These are phyloP conservation scores for Ataeniobius toweri DNA, from an alignment of 2,797 vertebrate genomes.

Conservation along the genomic window DNA sequence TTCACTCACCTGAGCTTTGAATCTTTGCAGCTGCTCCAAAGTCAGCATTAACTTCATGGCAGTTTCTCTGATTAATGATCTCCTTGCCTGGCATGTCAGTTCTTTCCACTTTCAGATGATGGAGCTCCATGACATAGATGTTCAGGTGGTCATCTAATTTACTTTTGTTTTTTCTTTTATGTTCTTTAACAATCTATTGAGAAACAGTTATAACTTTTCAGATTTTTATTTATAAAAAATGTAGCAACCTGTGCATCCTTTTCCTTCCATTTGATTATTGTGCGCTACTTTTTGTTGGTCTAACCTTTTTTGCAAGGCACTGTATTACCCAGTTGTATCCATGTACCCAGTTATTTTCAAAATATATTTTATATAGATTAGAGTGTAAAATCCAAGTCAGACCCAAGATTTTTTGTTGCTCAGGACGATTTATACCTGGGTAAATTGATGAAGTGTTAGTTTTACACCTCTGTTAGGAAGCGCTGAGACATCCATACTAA, in stretches of 20 bases:
- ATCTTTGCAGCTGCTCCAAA: background rate
- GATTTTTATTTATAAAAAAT: background rate
- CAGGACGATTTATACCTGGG: background rate
- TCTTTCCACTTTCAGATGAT: background rate
- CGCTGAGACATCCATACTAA: background rate
- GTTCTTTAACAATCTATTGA: background rate
- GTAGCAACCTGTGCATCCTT: background rate
- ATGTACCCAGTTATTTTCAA: background rate
- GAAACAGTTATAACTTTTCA: background rate
- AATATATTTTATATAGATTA: background rate
- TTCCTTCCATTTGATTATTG: background rate
- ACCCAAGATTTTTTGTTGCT: background rate
- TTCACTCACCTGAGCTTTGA: too few species aligned
- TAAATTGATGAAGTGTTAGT: background rate
- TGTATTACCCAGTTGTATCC: background rate
- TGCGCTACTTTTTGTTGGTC: background rate
- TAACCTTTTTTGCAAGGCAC: background rate
- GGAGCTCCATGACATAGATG: background rate
- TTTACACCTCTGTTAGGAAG: background rate
- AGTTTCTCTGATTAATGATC: background rate
- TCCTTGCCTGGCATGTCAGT: background rate
- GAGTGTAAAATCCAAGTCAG: background rate
- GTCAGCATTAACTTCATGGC: background rate
- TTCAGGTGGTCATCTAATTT: background rate
- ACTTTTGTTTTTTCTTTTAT: background rate